These are phyloP conservation scores for Meiosimyza decipiens DNA, from an alignment of 2,888 invertebrate species.

Conservation along the genomic window DNA sequence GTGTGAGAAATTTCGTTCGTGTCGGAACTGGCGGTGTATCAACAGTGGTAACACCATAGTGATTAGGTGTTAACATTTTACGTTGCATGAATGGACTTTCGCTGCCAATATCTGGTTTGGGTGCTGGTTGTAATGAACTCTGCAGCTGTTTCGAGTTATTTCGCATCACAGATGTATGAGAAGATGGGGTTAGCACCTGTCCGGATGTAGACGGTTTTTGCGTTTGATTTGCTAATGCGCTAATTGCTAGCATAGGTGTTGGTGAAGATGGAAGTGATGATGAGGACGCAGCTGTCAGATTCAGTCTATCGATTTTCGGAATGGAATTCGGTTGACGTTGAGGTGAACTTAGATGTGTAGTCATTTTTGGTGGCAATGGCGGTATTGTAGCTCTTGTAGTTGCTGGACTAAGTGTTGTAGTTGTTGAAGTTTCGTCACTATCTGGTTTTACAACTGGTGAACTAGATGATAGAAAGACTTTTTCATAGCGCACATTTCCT, in stretches of 20 bases:
- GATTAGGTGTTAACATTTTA: constrained; percentile 19
- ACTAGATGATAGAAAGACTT: constrained; percentile 63
- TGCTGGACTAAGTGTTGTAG: constrained; percentile 9
- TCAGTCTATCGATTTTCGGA: constrained; percentile 1
- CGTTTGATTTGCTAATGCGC: background rate
- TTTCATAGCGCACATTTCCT: constrained; percentile 62
- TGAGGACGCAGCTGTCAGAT: background rate
- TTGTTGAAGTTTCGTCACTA: background rate
- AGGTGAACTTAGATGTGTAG: constrained; percentile 38
- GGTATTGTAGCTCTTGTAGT: constrained; percentile 15
- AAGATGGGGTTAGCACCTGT: constrained; percentile 1
- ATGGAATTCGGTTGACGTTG: constrained; percentile 25
- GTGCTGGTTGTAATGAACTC: constrained; percentile 37
- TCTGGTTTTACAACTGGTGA: constrained; percentile 48
- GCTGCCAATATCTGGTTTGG: constrained; percentile 36
- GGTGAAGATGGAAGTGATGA: constrained; percentile 34
- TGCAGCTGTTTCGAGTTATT: constrained; percentile 38
- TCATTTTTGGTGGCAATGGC: constrained; percentile 31
- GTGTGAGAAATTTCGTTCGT: constrained; percentile 56
- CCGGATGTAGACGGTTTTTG: constrained; percentile 8
- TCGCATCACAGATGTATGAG: constrained; percentile 14
- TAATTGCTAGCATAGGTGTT: constrained; percentile 8
- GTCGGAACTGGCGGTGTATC: constrained; percentile 43
- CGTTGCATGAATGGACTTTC: constrained; percentile 46
- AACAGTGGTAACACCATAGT: background rate